These are phyloP conservation scores for Hirtodrosophila trivittata DNA, from an alignment of 2,888 invertebrate species.

Conservation along the genomic window DNA sequence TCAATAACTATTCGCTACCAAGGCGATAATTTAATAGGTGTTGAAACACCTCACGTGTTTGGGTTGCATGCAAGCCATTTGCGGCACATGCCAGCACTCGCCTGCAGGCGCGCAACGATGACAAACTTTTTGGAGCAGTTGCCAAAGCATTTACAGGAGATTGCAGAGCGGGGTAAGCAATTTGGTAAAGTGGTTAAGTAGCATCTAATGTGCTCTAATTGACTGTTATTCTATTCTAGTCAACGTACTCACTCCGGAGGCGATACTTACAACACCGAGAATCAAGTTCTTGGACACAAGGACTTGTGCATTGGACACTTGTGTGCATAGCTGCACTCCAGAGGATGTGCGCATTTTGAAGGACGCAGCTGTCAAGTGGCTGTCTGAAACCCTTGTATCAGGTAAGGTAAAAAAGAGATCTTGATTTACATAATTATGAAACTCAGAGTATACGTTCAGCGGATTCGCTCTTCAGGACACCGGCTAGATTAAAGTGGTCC, in stretches of 20 bases:
- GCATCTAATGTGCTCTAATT: conserved; percentile 21
- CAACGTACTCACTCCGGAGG: conserved; percentile 75
- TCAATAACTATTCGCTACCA: conserved; percentile 59
- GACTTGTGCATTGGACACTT: conserved; percentile 22
- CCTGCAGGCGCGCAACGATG: conserved; percentile 51
- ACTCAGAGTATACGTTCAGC: conserved; percentile 28
- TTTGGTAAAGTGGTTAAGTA: conserved; percentile 10
- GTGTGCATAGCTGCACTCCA: conserved; percentile 68
- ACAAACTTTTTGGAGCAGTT: conserved; percentile 75
- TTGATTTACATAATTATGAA: background rate
- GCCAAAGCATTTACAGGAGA: conserved; percentile 65
- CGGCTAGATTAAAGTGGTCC: conserved; percentile 73
- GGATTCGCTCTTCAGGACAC: conserved; percentile 59
- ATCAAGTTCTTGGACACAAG: conserved; percentile 67
- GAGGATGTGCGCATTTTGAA: conserved; percentile 80
- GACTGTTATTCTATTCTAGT: conserved; percentile 47
- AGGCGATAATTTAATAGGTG: conserved; percentile 62
- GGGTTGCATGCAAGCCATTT: conserved; percentile 38
- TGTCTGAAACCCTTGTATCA: conserved; percentile 66
- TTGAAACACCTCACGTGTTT: conserved; percentile 64
- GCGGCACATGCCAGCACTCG: conserved; percentile 33
- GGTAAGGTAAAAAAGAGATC: conserved; percentile 57
- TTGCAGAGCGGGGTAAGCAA: conserved; percentile 70
- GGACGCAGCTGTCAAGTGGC: conserved; percentile 81
- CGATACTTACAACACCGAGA: conserved; percentile 69